Base-by-base conservation (phyloP, 2,888 invertebrate genomes). In the Amblyjoppa fuscipennis region DNA sequence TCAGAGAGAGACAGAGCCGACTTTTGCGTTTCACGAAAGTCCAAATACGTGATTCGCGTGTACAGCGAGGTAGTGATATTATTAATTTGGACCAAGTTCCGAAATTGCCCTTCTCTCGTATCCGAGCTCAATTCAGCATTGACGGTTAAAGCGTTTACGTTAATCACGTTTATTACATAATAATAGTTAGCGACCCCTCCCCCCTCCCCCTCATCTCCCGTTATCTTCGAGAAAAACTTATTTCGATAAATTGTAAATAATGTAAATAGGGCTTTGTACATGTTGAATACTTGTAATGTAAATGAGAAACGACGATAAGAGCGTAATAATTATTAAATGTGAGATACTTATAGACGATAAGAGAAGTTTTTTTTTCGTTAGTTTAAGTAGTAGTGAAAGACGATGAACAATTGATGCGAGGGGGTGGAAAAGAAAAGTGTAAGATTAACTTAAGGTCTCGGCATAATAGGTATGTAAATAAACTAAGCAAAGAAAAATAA, bases 211-310 rank as follows among this genome's bases (percentile, higher is more conserved):
- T 41, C 31, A 41, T n/a, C 69, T 70, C 75, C 82, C 82, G 75
- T 75, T 74, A 77, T 79, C 82, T 82, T 79, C 82, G 85, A 83
- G 61, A 49, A 75, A 74, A 76, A 79, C 31, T 83, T 74, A 83
- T 83, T 90, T 88, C 89, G 84, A 84, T 88, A 82, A 80, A 88
- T 91, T 95, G 94, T 95, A 95, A 91, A 95, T 95, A 95, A 92
- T 95, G 95, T 95, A 95, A 91, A 94, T 95, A 95, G 92, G 93
- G 95, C 95, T 95, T 95, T 95, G 95, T 95, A 95, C 94, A 95
- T 95, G 95, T 95, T 95, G 94, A 95, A 94, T 94, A 94, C 94
- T 94, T 94, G 93, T 94, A 94, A 92, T 90, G 92, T 92, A 92
- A 92, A 91, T 91, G 90, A 88, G 88, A 85, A 87, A 84, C 69